Conservation (phyloP, 2,888 invertebrate genomes). For the Drosophila aldrichi region DNA sequence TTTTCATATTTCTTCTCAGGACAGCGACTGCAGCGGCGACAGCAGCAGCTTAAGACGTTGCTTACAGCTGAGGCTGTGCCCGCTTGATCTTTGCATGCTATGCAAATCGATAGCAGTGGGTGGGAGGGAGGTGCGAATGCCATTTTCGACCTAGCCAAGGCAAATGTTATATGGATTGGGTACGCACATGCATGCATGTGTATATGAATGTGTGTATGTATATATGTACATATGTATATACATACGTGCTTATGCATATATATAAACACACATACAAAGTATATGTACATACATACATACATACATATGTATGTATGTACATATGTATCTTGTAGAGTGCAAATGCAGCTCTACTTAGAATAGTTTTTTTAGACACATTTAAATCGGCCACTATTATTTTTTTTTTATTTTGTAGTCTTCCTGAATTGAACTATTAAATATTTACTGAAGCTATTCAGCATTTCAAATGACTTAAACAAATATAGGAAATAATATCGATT, state of each 20-base stretch:
- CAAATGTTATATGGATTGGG: constrained; percentile 27
- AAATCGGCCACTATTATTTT: not conserved
- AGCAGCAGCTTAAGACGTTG: constrained; percentile 22
- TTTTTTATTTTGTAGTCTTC: not conserved
- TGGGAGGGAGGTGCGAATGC: not conserved
- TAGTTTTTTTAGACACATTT: not conserved
- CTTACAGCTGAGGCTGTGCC: constrained; percentile 11
- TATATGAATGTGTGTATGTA: not conserved
- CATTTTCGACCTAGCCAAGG: constrained; percentile 29
- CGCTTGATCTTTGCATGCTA: constrained; percentile 9
- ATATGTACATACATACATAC: no score
- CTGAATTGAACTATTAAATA: not conserved
- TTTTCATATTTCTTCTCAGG: constrained; percentile 21
- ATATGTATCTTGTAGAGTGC: no score
- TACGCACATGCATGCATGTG: not conserved
- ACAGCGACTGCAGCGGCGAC: constrained; percentile 32
- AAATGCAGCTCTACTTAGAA: not conserved
- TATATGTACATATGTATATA: no score
- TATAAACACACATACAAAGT: no score
- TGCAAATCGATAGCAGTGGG: constrained; percentile 41
- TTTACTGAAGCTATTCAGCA: not conserved
- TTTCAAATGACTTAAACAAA: not conserved
- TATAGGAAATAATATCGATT: not conserved
- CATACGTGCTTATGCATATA: no score
- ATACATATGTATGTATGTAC: no score